Evolutionary conservation across 2,888 invertebrate genomes (phyloP).

Genomic region (Xestia c-nigrum): DNA sequence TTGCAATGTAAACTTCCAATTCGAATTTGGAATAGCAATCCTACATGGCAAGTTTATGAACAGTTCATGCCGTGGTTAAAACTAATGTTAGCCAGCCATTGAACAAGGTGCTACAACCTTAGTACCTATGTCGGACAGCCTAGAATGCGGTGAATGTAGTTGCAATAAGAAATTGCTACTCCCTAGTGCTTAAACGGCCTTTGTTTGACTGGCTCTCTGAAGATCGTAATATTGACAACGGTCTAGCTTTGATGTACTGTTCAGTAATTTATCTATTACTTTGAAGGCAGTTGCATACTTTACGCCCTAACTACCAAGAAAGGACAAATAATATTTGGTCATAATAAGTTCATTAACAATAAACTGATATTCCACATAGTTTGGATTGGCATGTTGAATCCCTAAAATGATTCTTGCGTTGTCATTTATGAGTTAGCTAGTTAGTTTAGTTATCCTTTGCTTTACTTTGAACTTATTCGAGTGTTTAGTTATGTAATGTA

Average conservation of each 20-base stretch:
- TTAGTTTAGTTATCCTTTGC: too few relatives aligned
- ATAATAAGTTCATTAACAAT: not conserved
- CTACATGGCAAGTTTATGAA: not conserved
- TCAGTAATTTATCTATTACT: not conserved
- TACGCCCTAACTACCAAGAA: not conserved
- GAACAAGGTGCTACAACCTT: not conserved
- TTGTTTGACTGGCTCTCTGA: not conserved
- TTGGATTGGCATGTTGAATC: constrained; percentile 12
- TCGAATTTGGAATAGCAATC: not conserved
- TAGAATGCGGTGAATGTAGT: not conserved
- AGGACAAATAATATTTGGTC: not conserved
- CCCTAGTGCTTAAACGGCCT: not conserved
- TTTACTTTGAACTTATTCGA: too few relatives aligned
- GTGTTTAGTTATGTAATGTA: constrained; percentile 4
- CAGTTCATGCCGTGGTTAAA: not conserved
- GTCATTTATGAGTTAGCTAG: not conserved
- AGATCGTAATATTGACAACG: not conserved
- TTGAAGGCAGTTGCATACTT: not conserved
- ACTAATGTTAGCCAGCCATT: not conserved
- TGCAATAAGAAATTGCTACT: not conserved
- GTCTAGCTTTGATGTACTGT: not conserved
- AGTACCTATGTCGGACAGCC: not conserved
- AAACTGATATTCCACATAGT: not conserved
- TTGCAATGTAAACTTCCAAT: not conserved
- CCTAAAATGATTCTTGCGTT: not conserved